These are phyloP conservation scores for Alaudala cheleensis DNA, from an alignment of 2,113 vertebrate genomes.

Conservation along the genomic window DNA sequence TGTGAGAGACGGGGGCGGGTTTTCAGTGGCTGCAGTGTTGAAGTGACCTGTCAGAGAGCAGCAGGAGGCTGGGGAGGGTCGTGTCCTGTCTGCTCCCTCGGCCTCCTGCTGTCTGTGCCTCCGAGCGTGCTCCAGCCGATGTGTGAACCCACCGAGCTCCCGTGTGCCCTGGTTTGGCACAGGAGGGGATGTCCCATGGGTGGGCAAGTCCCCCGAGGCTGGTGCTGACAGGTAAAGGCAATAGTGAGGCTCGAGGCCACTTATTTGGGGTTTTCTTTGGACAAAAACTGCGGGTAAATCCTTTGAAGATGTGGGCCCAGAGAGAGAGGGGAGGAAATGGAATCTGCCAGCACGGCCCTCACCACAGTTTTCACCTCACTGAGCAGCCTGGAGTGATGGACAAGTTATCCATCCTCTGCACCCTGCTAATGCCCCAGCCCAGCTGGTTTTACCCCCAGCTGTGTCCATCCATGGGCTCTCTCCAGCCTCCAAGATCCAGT, in stretches of 20 bases:
- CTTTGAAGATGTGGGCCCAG: background rate
- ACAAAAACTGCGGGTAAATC: background rate
- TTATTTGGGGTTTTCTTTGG: background rate
- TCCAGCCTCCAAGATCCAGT: background rate
- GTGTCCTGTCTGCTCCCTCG: background rate
- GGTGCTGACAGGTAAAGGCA: background rate
- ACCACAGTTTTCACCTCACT: background rate
- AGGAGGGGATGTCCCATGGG: background rate
- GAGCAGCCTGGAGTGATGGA: background rate
- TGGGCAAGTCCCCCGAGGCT: background rate
- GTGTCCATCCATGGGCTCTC: background rate
- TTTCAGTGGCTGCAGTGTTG: fast-evolving
- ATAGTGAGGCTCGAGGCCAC: background rate
- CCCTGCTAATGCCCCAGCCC: background rate
- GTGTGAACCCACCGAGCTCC: fast-evolving
- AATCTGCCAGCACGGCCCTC: background rate
- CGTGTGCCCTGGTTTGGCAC: background rate
- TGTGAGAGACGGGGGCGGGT: background rate
- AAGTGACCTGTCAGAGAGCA: background rate
- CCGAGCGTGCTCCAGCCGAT: background rate
- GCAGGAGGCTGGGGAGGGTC: background rate
- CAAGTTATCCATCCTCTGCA: background rate
- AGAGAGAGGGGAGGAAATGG: background rate
- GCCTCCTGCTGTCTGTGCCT: background rate
- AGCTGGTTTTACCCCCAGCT: background rate